These are phyloP conservation scores for Saguinus imperator DNA, from an alignment of 2,113 vertebrate genomes.

Conservation along the genomic window DNA sequence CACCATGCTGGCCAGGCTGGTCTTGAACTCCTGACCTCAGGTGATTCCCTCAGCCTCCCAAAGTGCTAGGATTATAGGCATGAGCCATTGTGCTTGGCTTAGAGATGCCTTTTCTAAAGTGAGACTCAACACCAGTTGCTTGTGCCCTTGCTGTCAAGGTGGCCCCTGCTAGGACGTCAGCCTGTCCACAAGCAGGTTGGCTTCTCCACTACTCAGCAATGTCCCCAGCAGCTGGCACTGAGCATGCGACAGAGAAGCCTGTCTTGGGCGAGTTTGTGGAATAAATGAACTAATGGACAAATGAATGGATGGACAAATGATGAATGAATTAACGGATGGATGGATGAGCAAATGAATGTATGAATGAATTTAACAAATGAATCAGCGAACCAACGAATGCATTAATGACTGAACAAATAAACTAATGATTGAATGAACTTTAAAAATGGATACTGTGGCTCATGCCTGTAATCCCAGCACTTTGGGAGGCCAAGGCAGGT, in stretches of 20 bases:
- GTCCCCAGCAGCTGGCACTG: neutral
- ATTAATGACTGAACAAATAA: neutral
- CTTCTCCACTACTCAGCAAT: neutral
- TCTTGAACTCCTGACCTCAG: no score
- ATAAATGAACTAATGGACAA: neutral
- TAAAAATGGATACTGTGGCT: no score
- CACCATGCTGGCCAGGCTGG: no score
- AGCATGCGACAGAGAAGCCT: neutral
- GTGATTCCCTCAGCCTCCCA: no score
- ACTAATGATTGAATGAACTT: neutral
- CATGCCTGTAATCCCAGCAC: no score
- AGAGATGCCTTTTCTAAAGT: neutral
- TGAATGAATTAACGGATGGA: neutral
- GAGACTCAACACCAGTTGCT: rapidly evolving
- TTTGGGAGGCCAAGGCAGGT: no score
- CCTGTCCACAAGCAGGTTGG: neutral
- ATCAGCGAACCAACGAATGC: neutral
- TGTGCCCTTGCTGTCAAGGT: neutral
- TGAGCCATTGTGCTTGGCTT: neutral
- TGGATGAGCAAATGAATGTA: neutral
- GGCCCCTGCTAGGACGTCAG: neutral
- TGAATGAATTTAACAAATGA: neutral
- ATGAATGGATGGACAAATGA: neutral
- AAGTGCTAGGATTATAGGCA: no score
- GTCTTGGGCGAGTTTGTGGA: neutral